Percentiles rank a stretch among this genome's conserved stretches.
Evolutionary conservation across 2,797 vertebrate genomes (phyloP).

Genomic region (Sebastes diaconus): DNA sequence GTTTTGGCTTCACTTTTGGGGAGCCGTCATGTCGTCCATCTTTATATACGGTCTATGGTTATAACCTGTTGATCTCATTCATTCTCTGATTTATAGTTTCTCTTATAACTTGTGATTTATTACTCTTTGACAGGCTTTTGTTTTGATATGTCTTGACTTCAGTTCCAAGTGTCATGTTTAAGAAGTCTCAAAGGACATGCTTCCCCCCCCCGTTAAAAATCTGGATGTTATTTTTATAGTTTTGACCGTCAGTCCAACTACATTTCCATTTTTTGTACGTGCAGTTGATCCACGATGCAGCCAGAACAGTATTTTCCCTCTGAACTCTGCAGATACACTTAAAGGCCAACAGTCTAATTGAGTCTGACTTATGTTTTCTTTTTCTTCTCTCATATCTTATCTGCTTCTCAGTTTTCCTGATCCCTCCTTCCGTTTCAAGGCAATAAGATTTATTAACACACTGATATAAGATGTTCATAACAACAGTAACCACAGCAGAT

Average conservation of each 20-base stretch:
- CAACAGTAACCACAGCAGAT: conserved; percentile 16
- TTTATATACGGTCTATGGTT: too few relatives aligned
- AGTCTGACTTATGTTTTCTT: conserved; percentile 12
- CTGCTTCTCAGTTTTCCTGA: conserved; percentile 4
- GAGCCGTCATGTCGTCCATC: too few relatives aligned
- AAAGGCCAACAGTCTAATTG: neutral
- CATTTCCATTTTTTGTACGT: neutral
- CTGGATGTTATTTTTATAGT: neutral
- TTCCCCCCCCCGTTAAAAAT: neutral
- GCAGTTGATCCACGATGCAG: neutral
- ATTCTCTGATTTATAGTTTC: neutral
- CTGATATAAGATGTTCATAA: conserved; percentile 5
- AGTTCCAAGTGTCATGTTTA: neutral
- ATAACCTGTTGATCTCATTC: neutral
- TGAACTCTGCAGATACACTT: conserved; percentile 21
- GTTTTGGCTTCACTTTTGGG: too few relatives aligned
- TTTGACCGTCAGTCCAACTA: neutral
- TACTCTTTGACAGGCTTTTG: neutral
- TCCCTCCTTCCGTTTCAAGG: conserved; percentile 26
- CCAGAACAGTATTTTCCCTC: neutral
- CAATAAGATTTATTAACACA: neutral
- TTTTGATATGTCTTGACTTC: neutral
- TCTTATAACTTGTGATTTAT: neutral
- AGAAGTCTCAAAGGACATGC: neutral
- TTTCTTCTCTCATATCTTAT: conserved; percentile 30